Evolutionary conservation across 2,888 invertebrate species (phyloP).

Genomic region (Alviniconcha strummeri): DNA sequence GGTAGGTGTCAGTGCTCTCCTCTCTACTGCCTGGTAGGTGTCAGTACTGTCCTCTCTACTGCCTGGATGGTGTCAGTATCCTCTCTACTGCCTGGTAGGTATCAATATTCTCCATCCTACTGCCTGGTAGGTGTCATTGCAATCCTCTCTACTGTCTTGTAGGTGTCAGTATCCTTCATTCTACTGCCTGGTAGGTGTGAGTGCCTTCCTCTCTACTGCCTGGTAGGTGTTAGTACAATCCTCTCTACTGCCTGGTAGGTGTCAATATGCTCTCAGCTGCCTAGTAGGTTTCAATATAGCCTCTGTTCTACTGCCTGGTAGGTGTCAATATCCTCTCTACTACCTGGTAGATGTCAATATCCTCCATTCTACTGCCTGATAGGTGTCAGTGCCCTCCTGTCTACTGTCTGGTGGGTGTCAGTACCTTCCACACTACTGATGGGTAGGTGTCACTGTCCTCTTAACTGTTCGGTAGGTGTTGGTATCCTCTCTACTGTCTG

Average conservation of each 20-base stretch:
- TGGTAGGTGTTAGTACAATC: neutral
- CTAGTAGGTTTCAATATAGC: neutral
- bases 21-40: neutral
- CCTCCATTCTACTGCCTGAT: conserved; percentile 25
- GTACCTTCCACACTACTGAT: conserved; percentile 21
- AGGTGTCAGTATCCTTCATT: neutral
- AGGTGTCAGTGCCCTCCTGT: neutral
- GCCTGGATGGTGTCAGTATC: conserved; percentile 2
- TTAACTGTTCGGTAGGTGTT: neutral
- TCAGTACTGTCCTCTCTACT: conserved; percentile 15
- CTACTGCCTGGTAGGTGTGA: too few species aligned
- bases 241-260: too few species aligned
- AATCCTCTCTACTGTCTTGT: neutral
- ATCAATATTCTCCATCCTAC: neutral
- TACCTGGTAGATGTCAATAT: neutral
- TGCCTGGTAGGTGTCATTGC: conserved; percentile 15
- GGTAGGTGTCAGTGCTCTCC: neutral
- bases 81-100: neutral
- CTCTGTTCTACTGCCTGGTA: neutral
- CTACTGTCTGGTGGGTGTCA: neutral
- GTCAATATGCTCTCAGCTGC: neutral
- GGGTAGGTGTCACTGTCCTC: neutral
- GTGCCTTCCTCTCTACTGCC: too few species aligned
- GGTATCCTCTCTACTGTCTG: conserved; percentile 23
- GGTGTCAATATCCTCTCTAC: too few species aligned